Evolutionary conservation across 2,113 vertebrate species (phyloP).

Genomic region (Grammomys dolichurus): DNA sequence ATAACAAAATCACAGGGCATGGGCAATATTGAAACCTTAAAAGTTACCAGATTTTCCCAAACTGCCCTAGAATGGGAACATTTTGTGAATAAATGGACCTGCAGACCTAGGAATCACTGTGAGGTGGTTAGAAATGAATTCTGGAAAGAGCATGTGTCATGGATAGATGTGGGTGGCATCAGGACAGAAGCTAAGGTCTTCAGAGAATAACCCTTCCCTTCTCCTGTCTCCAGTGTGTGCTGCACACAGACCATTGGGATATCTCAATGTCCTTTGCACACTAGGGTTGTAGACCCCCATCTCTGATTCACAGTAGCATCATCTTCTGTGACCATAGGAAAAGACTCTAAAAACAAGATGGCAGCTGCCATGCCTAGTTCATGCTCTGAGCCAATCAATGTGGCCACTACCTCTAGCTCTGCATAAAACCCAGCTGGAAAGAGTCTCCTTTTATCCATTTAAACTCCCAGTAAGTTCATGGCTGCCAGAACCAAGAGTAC

Average conservation of each 20-base stretch:
- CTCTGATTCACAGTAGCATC: neutral
- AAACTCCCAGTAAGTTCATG: neutral
- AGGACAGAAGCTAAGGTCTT: neutral
- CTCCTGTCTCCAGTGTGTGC: neutral
- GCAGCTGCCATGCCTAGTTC: neutral
- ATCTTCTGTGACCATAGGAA: neutral
- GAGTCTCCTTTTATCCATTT: neutral
- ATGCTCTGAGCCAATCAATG: neutral
- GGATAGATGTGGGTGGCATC: neutral
- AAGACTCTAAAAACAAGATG: neutral
- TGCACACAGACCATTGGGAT: neutral
- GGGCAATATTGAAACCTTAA: neutral
- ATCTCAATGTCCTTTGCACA: neutral
- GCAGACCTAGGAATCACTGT: conserved; percentile 25
- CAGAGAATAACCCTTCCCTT: neutral
- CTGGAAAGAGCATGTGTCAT: neutral
- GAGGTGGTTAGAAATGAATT: conserved; percentile 47
- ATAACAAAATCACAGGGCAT: neutral
- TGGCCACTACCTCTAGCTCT: neutral
- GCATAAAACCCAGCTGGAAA: neutral
- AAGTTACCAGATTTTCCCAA: conserved; percentile 14
- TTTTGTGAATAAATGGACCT: neutral
- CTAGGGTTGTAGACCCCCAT: neutral
- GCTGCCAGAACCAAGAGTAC: neutral
- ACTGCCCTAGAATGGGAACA: neutral